Conservation (phyloP, 2,113 vertebrate species). For the Callithrix jacchus region DNA sequence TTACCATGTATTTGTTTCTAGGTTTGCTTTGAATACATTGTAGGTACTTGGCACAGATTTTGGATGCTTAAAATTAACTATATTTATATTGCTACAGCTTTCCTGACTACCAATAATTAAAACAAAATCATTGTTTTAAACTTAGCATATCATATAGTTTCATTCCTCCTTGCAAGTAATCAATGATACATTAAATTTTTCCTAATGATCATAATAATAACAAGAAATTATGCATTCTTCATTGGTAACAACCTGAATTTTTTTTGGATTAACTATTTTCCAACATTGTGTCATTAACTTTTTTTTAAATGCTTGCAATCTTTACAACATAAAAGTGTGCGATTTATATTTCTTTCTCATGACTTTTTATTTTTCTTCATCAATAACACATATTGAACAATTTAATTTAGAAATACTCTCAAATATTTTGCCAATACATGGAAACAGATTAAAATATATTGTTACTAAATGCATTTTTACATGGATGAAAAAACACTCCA, state of each 20-base stretch:
- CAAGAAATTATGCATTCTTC: background rate
- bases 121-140: background rate
- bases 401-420: background rate
- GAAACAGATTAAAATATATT: background rate
- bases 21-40: background rate
- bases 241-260: background rate
- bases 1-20: background rate
- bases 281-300: background rate
- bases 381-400: background rate
- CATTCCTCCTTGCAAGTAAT: background rate
- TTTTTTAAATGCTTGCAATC: background rate
- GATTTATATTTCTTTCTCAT: background rate
- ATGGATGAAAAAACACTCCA: background rate
- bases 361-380: background rate
- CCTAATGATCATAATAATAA: background rate
- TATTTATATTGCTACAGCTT: background rate
- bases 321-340: background rate
- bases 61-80: background rate
- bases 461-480: background rate
- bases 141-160: background rate
- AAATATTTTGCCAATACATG: background rate
- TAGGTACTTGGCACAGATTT: background rate
- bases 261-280: background rate
- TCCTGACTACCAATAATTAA: background rate
- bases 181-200: background rate